Evolutionary conservation across 2,797 vertebrate species (phyloP).

Genomic region (Taenioides sp.): DNA sequence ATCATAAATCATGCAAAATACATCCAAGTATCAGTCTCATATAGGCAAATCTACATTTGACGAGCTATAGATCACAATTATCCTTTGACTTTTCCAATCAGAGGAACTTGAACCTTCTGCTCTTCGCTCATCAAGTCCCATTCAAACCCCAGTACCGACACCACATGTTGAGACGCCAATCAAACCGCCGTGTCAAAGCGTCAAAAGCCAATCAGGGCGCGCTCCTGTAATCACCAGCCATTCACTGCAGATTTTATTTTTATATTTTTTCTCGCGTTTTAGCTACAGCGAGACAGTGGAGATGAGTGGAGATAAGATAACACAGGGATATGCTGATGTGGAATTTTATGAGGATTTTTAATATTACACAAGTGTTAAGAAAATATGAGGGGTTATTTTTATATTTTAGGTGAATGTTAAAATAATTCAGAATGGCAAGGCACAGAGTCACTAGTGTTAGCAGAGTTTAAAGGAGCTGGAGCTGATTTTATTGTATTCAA

Average conservation of each 20-base stretch:
- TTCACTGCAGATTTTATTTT: slow-evolving; percentile 52
- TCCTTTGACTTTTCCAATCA: slow-evolving; percentile 54
- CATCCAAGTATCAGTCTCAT: not conserved
- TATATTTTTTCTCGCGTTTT: slow-evolving; percentile 15
- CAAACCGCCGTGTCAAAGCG: slow-evolving; percentile 44
- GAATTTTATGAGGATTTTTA: not conserved
- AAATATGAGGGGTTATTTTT: not conserved
- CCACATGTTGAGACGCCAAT: slow-evolving; percentile 58
- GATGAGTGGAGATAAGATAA: not conserved
- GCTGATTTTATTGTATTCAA: too few relatives aligned
- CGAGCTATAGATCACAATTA: slow-evolving; percentile 34
- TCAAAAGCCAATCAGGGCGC: slow-evolving; percentile 66
- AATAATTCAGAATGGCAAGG: too few relatives aligned
- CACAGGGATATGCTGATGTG: not conserved
- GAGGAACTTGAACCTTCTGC: slow-evolving; percentile 39
- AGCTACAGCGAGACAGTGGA: too few relatives aligned
- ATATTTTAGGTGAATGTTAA: not conserved
- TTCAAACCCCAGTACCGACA: slow-evolving; percentile 43
- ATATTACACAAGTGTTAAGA: too few relatives aligned
- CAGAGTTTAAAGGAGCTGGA: too few relatives aligned
- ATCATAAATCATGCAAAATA: not conserved
- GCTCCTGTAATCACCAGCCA: slow-evolving; percentile 71
- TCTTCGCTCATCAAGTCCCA: slow-evolving; percentile 63
- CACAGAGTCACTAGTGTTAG: too few relatives aligned
- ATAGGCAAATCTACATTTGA: slow-evolving; percentile 17